phyloP scores from a whole-genome alignment of 1,140 invertebrate species.

The Pectinophora gossypiella region DNA sequence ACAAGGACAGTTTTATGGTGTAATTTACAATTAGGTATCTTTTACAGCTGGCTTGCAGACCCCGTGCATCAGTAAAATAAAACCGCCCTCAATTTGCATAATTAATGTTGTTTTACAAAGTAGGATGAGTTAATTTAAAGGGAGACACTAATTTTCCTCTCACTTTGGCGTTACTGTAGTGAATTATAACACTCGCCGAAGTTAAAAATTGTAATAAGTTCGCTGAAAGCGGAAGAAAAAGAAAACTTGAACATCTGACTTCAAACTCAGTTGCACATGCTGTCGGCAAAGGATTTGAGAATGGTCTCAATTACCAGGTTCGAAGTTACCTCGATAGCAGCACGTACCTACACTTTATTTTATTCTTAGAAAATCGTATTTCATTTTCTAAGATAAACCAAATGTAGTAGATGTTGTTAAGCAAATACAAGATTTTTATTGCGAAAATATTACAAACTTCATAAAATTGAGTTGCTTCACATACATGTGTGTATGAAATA shows the following conservation, averaged over 20 bases:
- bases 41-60: not conserved
- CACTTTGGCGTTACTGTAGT: not conserved
- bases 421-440: no score
- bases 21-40: not conserved
- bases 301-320: conserved; percentile 34
- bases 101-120: conserved; percentile 4
- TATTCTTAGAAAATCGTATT: no score
- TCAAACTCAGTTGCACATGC: conserved; percentile 42
- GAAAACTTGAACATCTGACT: conserved; percentile 25
- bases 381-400: no score
- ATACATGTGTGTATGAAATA: no score
- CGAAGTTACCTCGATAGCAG: no score
- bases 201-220: conserved; percentile 1
- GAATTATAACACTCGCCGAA: not conserved
- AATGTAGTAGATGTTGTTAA: no score
- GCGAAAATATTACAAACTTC: no score
- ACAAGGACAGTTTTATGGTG: not conserved
- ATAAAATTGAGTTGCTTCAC: no score
- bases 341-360: no score
- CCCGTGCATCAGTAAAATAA: not conserved
- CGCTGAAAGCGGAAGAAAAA: not conserved
- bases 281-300: conserved; percentile 43
- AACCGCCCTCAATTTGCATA: not conserved
- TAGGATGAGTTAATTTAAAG: conserved; percentile 4
- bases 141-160: conserved; percentile 4